Base-by-base conservation (phyloP, 2,888 invertebrate genomes). In the Penaeus monodon region DNA sequence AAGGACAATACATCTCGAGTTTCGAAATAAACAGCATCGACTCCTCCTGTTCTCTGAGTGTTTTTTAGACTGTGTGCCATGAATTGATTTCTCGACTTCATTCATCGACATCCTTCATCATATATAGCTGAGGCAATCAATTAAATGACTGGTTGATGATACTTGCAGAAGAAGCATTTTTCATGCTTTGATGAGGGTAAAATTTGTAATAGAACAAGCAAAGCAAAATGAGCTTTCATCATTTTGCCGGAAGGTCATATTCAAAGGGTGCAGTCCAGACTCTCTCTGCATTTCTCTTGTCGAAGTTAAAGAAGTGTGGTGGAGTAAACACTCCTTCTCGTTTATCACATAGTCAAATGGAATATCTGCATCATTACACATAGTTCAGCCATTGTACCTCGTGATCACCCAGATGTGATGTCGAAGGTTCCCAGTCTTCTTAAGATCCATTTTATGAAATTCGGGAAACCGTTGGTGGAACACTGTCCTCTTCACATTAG, bases 331-430 rank as follows among this genome's bases (percentile, higher is more conserved):
- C 44, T 10, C 49, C 17, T 86, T 86, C 38, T 57, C 74, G 22
- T 86, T 86, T 66, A 76, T 86, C 86, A 86, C 64, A 86, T 82
- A 86, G 86, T 63, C 86, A 86, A 74, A 86, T 86, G 86, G 86
- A 86, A 44, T 86, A 82, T 57, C 44, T 86, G 86, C 86, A 20
- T 81, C 81, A 0, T 22, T 68, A 0, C 77, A 82, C 49, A 14
- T 86, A 49, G 22, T 27, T 49, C 20, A n/a, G 68, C 14, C n/a
- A 66, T 33, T 27, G n/a, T 86, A 29, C 68, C 27, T 24, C 12
- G 29, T 22, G 64, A 66, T 17, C 65, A 33, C 14, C 29, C 70
- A 6, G 57, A 38, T 70, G n/a, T 68, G 12, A 49, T 0, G 27
- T 70, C 24, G 3, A 27, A 22, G 12, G 2, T 38, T 24, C n/a